Conservation (phyloP, 2,113 vertebrate species). For the Elgaria multicarinata region DNA sequence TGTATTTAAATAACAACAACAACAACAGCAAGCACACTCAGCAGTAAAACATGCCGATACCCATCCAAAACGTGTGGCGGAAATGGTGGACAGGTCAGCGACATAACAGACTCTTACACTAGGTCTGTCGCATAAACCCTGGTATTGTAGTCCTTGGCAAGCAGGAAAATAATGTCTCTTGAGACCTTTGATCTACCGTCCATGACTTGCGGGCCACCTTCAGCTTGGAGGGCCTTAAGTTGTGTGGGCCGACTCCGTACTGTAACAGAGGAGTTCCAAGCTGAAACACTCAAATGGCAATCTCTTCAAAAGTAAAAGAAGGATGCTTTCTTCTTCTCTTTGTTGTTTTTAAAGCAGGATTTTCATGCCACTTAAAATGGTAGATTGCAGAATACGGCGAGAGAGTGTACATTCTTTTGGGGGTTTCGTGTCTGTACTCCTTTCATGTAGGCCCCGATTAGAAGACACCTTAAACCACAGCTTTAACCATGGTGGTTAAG, state of each 20-base stretch:
- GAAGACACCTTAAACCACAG: no score
- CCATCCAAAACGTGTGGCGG: no score
- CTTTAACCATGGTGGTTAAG: no score
- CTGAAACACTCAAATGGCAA: not conserved
- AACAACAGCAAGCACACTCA: no score
- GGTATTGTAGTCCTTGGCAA: not conserved
- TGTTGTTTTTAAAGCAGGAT: not conserved
- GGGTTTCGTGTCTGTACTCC: not conserved
- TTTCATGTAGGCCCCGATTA: no score
- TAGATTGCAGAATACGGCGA: not conserved
- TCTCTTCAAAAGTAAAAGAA: not conserved
- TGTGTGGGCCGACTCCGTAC: not conserved
- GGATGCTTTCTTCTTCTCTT: not conserved
- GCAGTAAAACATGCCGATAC: no score
- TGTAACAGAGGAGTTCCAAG: not conserved
- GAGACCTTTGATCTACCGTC: not conserved
- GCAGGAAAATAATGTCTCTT: not conserved
- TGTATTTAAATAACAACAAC: no score
- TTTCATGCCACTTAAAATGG: not conserved
- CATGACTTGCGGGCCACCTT: not conserved
- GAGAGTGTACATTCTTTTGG: not conserved
- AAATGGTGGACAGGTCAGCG: no score
- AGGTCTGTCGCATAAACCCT: no score
- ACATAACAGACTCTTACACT: no score
- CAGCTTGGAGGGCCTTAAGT: not conserved